phyloP scores from a whole-genome alignment of 2,797 vertebrate genomes.

The Sebastes steindachneri region DNA sequence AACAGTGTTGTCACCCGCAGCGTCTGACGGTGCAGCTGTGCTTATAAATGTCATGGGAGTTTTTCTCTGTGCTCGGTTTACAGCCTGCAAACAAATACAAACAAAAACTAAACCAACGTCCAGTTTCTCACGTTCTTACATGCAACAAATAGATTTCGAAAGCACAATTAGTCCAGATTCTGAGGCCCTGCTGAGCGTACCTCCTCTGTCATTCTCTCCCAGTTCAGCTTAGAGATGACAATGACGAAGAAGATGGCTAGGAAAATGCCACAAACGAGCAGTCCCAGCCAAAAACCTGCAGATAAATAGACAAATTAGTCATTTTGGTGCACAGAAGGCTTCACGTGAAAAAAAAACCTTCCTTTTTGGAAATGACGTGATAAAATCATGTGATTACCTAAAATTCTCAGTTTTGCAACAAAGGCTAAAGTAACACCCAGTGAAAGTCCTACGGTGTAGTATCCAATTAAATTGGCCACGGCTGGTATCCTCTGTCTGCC shows the following conservation, averaged over 20 bases:
- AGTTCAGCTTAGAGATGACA: slow-evolving; percentile 86
- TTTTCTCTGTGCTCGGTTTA: slow-evolving; percentile 42
- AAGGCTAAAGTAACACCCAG: slow-evolving; percentile 89
- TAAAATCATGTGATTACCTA: slow-evolving; percentile 79
- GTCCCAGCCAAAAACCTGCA: slow-evolving; percentile 91
- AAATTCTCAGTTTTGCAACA: slow-evolving; percentile 82
- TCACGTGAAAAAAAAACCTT: neutral
- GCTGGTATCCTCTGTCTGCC: slow-evolving; percentile 94
- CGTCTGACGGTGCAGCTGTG: neutral
- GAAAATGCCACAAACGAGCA: slow-evolving; percentile 83
- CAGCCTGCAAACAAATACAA: slow-evolving; percentile 56
- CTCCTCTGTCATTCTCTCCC: slow-evolving; percentile 83
- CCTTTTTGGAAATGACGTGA: neutral
- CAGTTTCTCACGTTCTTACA: neutral
- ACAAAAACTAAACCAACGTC: neutral
- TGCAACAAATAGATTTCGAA: neutral
- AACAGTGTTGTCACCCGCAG: neutral
- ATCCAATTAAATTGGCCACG: slow-evolving; percentile 88
- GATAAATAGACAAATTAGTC: neutral
- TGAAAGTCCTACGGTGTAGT: slow-evolving; percentile 89
- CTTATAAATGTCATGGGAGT: slow-evolving; percentile 6
- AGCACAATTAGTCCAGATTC: neutral
- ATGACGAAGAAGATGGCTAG: slow-evolving; percentile 85
- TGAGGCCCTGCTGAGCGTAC: slow-evolving; percentile 20
- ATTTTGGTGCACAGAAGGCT: neutral